A percentile compares a stretch with the other conserved stretches of the same genome.
Conservation (phyloP, 2,888 invertebrate genomes). For the Drosophila mayaguana region DNA sequence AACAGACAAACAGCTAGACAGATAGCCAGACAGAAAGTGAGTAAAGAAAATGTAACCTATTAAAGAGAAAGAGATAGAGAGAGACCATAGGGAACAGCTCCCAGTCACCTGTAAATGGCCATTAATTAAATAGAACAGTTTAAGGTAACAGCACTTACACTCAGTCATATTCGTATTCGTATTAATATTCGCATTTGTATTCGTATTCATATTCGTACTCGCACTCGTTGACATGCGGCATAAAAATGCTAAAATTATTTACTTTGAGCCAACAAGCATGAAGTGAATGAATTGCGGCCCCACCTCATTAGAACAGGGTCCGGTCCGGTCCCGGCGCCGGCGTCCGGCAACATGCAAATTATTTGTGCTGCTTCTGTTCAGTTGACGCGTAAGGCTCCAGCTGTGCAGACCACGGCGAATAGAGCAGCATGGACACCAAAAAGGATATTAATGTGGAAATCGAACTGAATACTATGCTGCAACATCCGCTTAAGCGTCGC, state of each 20-base stretch:
- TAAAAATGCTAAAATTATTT: slow-evolving; percentile 69
- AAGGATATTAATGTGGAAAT: slow-evolving; percentile 41
- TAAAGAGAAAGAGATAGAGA: slow-evolving; percentile 20
- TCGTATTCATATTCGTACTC: slow-evolving; percentile 1
- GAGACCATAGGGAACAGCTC: slow-evolving; percentile 29
- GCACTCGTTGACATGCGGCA: slow-evolving; percentile 36
- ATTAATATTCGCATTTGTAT: background rate
- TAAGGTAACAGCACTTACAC: slow-evolving; percentile 46
- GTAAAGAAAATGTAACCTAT: background rate
- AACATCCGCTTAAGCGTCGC: slow-evolving; percentile 50
- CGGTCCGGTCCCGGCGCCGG: slow-evolving; percentile 2
- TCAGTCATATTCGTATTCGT: background rate
- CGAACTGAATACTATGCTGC: slow-evolving; percentile 26
- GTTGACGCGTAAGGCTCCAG: slow-evolving; percentile 62
- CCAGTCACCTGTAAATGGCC: slow-evolving; percentile 25
- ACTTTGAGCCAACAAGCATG: slow-evolving; percentile 41
- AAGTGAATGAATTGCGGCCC: slow-evolving; percentile 41
- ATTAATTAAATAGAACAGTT: slow-evolving; percentile 71
- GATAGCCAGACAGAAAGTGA: background rate
- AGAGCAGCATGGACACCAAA: slow-evolving; percentile 44
- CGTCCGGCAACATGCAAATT: slow-evolving; percentile 53
- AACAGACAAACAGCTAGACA: background rate
- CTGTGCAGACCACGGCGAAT: slow-evolving; percentile 44
- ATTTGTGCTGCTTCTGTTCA: slow-evolving; percentile 49
- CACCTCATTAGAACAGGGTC: slow-evolving; percentile 34